Base-by-base conservation (phyloP, 2,797 vertebrate species). In the Numenius phaeopus region DNA sequence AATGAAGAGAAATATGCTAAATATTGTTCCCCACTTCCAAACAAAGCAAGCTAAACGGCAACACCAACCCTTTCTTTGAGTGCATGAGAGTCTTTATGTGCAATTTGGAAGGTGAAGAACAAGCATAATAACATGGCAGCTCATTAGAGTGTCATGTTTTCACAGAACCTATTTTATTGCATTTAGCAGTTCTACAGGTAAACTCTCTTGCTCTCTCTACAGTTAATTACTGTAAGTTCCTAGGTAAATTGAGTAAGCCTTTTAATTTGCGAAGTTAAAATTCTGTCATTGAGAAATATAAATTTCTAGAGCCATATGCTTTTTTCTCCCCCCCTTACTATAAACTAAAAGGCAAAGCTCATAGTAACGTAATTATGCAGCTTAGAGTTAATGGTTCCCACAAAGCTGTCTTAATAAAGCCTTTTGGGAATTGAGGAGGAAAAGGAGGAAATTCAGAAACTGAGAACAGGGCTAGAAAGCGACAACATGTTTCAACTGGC, bases 321-420 rank as follows among this genome's bases (percentile, higher is more conserved):
- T 62, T 30, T 21, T 14, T 27, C 12, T 27, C 13, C 13, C 5
- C 26, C 23, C 55, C 59, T 52, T 83, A 61, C 86, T 76, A 57
- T 90, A 90, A 95, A 94, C 73, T 39, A 83, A 94, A 83, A 94
- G 92, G 87, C 87, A 94, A 92, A 95, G 77, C 94, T 90, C 84
- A 83, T 23, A 97, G 90, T 62, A 91, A 96, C 52, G 15, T 93
- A 95, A 97, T 95, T 97, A 96, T 79, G 92, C 95, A 94, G 92
- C 94, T 97, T 97, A 92, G 67, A 94, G 92, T 93, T 97, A 97
- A 98, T 96, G 77, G 95, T 69, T 93, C 96, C 85, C 97, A 97
- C 91, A 95, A 97, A 97, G 93, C 75, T 96, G 87, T 97, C 95
- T 96, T 96, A 98, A 96, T 97, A 98, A 97, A 98, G 94, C 93